Evolutionary conservation across 2,888 invertebrate genomes (phyloP), one percentile per base, ranked within the genome.

Genomic region (Prosapia bicincta): DNA sequence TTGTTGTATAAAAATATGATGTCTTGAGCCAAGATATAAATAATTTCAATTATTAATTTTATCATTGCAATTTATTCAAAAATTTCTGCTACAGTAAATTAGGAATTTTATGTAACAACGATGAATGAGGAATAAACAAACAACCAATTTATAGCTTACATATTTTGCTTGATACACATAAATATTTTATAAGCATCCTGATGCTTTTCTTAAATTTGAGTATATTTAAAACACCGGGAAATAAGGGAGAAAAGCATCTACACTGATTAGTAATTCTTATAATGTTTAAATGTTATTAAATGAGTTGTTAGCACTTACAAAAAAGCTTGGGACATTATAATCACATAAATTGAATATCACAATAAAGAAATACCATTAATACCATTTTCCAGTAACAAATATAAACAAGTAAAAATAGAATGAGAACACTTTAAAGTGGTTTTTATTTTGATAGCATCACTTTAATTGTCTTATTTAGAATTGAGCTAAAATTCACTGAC

Each of bases 341-440:
- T n/a, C n/a, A 30, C 5, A 30, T 5, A 30, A 30, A 9, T 30
- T 30, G 30, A 6, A 30, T 9, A 30, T 6, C 30, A 30, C 9
- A 30, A 9, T 9, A 30, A 30, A 30, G 30, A 30, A 30, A 54
- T 20, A n/a, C 54, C 5, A 54, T 1, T 38, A 38, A 38, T 2
- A 38, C n/a, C n/a, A n/a, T n/a, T 38, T 38, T 38, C 2, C 38
- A 13, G 38, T 15, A 15, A 54, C n/a, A 54, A 54, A 20, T 54
- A 54, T n/a, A 54, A 54, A 54, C 13, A 54, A 54, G n/a, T 9
- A 20, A 54, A 54, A 20, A 54, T 20, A 54, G 54, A 54, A 54
- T 54, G 54, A 54, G 54, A 54, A 54, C 54, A 54, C 54, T 54
- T 54, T 54, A 54, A 54, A 54, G 54, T 54, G 54, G 54, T 54